These are phyloP conservation scores for Micrastur ruficollis DNA, from an alignment of 2,797 vertebrate genomes.

Conservation along the genomic window DNA sequence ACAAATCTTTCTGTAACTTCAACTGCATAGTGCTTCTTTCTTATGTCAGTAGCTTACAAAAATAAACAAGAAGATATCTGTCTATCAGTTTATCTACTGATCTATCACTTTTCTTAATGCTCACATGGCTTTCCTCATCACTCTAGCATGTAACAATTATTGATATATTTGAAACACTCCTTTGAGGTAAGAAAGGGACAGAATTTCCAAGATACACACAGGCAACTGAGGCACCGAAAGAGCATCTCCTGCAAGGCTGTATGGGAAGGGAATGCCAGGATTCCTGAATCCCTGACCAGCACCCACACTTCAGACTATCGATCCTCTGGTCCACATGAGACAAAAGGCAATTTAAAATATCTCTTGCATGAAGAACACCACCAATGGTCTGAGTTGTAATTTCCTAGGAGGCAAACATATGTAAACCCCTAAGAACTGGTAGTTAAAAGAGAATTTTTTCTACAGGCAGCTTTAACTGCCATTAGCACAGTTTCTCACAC, in stretches of 20 bases:
- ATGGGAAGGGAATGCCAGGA: not conserved
- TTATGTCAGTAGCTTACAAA: conserved; percentile 42
- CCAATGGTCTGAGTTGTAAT: not conserved
- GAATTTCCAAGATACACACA: not conserved
- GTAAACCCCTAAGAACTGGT: not conserved
- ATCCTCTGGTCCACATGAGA: not conserved
- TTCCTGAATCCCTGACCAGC: not conserved
- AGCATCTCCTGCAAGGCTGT: not conserved
- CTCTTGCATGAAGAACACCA: not conserved
- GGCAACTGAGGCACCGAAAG: not conserved
- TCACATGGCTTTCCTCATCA: not conserved
- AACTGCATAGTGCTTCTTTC: conserved; percentile 47
- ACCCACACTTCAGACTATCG: not conserved
- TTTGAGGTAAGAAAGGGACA: not conserved
- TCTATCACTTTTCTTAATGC: not conserved
- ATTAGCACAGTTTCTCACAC: not conserved
- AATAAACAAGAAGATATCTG: conserved; percentile 37
- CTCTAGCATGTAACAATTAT: not conserved
- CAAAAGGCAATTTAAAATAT: not conserved
- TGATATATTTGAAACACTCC: not conserved
- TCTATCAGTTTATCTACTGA: not conserved
- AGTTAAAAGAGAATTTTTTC: not conserved
- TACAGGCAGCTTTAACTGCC: not conserved
- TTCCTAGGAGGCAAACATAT: not conserved
- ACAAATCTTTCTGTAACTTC: conserved; percentile 57